Percentiles rank a stretch among this genome's conserved stretches.
Evolutionary conservation across 64 coral and sea anemone species (phyloP).

Genomic region (Stylophora pistillata): DNA sequence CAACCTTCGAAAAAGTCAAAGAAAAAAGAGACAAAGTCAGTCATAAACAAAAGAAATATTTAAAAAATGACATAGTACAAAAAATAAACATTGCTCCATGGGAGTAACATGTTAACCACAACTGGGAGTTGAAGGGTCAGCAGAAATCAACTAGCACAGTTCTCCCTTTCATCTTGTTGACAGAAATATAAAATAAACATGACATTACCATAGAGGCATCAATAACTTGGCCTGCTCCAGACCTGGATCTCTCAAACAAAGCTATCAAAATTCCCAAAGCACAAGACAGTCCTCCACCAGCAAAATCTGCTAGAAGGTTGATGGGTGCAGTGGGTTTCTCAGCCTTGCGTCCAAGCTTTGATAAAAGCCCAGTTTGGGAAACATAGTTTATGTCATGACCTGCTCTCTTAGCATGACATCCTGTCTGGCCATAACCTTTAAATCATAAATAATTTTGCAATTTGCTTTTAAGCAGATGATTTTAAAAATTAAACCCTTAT

Average conservation of each 20-base stretch:
- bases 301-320: slow-evolving; percentile 94
- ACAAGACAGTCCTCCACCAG: slow-evolving; percentile 86
- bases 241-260: slow-evolving; percentile 85
- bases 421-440: slow-evolving; percentile 89
- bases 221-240: slow-evolving; percentile 97
- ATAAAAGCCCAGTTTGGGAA: slow-evolving; percentile 71
- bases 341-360: slow-evolving; percentile 77
- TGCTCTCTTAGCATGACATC: slow-evolving; percentile 52
- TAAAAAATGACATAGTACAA: too few relatives aligned
- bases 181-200: not conserved
- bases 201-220: slow-evolving; percentile 87
- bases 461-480: not conserved
- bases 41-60: not conserved
- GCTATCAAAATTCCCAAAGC: slow-evolving; percentile 89
- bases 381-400: slow-evolving; percentile 98
- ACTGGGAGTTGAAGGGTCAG: not conserved
- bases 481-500: not conserved
- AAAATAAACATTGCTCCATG: not conserved
- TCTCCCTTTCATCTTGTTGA: too few relatives aligned
- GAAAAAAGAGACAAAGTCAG: not conserved
- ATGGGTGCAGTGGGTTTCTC: slow-evolving; percentile 80
- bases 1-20: slow-evolving; percentile 69
- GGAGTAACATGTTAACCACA: not conserved
- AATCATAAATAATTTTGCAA: not conserved
- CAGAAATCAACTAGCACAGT: not conserved